These are phyloP conservation scores for Holcopasites calliopsidis DNA, from an alignment of 1,140 invertebrate species.

Conservation along the genomic window DNA sequence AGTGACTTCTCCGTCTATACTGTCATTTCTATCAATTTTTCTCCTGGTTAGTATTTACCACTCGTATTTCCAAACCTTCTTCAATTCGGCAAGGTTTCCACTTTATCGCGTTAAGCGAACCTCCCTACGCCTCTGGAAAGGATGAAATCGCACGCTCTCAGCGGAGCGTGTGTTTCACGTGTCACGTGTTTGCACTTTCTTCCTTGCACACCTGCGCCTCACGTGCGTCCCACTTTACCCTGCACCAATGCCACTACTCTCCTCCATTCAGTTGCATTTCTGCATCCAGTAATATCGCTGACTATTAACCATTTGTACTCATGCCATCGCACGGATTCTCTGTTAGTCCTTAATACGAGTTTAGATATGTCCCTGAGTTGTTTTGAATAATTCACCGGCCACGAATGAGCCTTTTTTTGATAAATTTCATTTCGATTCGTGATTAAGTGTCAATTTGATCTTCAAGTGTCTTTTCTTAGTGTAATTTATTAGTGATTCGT, in stretches of 20 bases:
- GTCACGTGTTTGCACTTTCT: conserved; percentile 34
- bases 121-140: background rate
- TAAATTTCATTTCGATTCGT: too few species aligned
- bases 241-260: background rate
- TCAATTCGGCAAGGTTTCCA: background rate
- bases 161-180: conserved; percentile 32
- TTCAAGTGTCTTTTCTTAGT: too few species aligned
- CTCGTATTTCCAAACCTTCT: background rate
- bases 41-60: background rate
- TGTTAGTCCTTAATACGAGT: too few species aligned
- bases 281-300: background rate
- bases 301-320: background rate
- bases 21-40: background rate
- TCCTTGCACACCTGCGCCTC: conserved; percentile 11
- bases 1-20: background rate
- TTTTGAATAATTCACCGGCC: too few species aligned
- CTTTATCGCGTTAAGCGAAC: background rate
- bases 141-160: conserved; percentile 20
- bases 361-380: too few species aligned
- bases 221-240: conserved; percentile 26
- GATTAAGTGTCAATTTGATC: too few species aligned
- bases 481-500: too few species aligned
- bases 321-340: background rate
- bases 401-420: too few species aligned
- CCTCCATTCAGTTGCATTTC: background rate